Conservation (phyloP, 2,113 vertebrate species). For the Archilochus colubris region DNA sequence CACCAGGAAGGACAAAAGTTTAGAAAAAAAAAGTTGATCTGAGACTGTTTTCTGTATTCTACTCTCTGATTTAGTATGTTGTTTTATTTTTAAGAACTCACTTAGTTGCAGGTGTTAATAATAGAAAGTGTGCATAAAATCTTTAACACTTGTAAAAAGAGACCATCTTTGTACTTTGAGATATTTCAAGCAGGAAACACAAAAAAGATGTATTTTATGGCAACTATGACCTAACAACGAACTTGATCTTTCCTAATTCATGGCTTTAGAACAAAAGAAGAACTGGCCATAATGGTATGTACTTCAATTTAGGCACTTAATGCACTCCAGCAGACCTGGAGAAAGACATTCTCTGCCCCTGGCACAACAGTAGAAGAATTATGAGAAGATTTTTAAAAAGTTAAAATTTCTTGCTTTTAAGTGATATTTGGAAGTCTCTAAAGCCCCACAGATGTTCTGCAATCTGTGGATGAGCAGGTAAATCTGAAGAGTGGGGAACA, state of each 20-base stretch:
- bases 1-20: not conserved
- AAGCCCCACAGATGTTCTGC: accelerated
- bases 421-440: not conserved
- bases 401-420: not conserved
- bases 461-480: not conserved
- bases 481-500: not conserved
- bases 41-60: not conserved
- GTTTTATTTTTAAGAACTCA: not conserved
- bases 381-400: not conserved
- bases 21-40: not conserved
- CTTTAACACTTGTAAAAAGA: not conserved
- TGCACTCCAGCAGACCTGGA: not conserved
- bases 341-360: not conserved
- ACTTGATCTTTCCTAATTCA: not conserved
- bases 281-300: not conserved
- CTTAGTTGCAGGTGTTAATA: not conserved
- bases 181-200: not conserved
- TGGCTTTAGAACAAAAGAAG: not conserved
- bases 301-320: not conserved
- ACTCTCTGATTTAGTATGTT: not conserved
- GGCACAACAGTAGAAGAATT: not conserved
- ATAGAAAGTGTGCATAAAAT: not conserved
- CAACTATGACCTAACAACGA: not conserved
- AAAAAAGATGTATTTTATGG: not conserved
- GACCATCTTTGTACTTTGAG: not conserved